These are phyloP conservation scores for Centroberyx gerrardi DNA, from an alignment of 2,797 vertebrate species.

Conservation along the genomic window DNA sequence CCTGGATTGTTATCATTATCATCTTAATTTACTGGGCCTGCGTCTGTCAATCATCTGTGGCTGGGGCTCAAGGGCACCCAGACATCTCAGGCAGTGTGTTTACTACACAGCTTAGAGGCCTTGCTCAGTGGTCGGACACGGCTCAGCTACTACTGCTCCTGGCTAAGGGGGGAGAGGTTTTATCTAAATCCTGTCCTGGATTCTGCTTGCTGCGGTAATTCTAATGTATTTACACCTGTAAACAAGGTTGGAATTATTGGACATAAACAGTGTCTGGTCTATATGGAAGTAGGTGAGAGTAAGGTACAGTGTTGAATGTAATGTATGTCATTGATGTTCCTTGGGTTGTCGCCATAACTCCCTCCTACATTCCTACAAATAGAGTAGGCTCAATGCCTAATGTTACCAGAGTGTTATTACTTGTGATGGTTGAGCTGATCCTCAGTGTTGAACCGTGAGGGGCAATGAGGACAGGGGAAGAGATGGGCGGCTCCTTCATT, in stretches of 20 bases:
- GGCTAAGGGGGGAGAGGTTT: slow-evolving; percentile 32
- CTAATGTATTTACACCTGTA: slow-evolving; percentile 46
- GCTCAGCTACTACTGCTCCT: slow-evolving; percentile 59
- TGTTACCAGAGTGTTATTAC: slow-evolving; percentile 63
- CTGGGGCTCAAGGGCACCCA: slow-evolving; percentile 68
- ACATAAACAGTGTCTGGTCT: slow-evolving; percentile 18
- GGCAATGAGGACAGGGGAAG: slow-evolving; percentile 89
- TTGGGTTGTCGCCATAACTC: neutral
- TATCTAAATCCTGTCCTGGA: slow-evolving; percentile 68
- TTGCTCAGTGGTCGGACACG: slow-evolving; percentile 54
- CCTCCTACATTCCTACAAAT: neutral
- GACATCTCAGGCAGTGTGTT: slow-evolving; percentile 59
- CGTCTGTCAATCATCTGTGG: slow-evolving; percentile 75
- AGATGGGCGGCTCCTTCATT: slow-evolving; percentile 72
- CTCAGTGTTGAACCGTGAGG: slow-evolving; percentile 90
- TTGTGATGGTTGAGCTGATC: slow-evolving; percentile 87
- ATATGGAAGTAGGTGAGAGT: neutral
- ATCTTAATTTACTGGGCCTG: slow-evolving; percentile 77
- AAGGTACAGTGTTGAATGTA: neutral
- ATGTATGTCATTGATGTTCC: neutral
- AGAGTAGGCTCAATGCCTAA: neutral
- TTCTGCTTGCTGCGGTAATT: slow-evolving; percentile 41
- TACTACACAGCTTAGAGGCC: slow-evolving; percentile 64
- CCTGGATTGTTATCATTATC: slow-evolving; percentile 57
- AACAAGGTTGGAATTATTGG: slow-evolving; percentile 46